Evolutionary conservation across 2,888 invertebrate genomes (phyloP), one percentile per base, ranked within the genome.

Genomic region (Xanthorhoe spadicearia): DNA sequence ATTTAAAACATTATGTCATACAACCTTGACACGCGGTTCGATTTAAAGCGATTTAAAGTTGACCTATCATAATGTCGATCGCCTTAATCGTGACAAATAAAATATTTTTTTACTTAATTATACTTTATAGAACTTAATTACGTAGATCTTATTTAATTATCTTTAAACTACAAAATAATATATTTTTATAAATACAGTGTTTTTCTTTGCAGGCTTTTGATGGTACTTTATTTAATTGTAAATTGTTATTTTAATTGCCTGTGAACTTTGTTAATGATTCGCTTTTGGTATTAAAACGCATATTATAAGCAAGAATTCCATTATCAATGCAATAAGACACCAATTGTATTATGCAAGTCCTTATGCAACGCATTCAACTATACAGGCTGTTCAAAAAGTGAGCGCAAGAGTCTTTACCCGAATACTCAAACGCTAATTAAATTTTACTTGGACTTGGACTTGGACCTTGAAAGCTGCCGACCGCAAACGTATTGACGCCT

Each of bases 331-430:
- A 70, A 67, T 61, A 53, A 46, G 52, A 61, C 57, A 61, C 57
- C 57, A 32, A 68, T 58, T 59, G 71, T 80, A 72, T 82, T 87
- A 85, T 81, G 85, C 81, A 88, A 87, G 60, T 63, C 65, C 71
- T 87, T 86, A 87, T 84, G 87, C 82, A 87, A 87, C 48, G 48
- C 60, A 23, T 43, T 59, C 49, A 38, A 58, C n/a, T 32, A 53
- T 64, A 68, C 63, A 54, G 64, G 53, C 17, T 64, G 64, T 61
- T 46, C 49, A 13, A 7, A 48, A 48, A 48, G 5, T 48, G 0
- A 0, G 7, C 7, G 3, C 6, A 32, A 32, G 8, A 32, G 0
- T 32, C 32, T 32, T 32, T 6, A 7, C 8, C 0, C 32, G 32
- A 3, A n/a, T n/a, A n/a, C n/a, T n/a, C n/a, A n/a, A n/a, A n/a